Conservation (phyloP, 1,140 invertebrate genomes). For the Drosophila ogumai region DNA sequence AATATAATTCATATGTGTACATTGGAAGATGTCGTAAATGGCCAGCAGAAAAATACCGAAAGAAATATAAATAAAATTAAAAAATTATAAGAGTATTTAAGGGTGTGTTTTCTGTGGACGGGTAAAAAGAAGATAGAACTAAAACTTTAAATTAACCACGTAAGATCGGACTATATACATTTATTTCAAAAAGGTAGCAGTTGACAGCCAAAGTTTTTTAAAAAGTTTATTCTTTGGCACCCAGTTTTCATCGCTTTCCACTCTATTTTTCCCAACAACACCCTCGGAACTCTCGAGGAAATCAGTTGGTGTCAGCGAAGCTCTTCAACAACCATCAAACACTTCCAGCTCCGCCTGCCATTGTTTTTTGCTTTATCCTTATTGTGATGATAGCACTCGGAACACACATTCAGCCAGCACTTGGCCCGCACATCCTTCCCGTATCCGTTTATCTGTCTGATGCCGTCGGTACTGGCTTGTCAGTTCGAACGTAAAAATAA, state of each 20-base stretch:
- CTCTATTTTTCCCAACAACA: background rate
- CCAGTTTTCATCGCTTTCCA: background rate
- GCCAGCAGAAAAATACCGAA: constrained; percentile 51
- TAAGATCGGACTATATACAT: background rate
- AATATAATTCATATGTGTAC: constrained; percentile 62
- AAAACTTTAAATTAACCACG: background rate
- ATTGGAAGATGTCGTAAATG: constrained; percentile 59
- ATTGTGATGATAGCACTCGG: constrained; percentile 72
- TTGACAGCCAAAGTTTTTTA: no score
- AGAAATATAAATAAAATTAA: constrained; percentile 51
- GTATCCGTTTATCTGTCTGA: constrained; percentile 37
- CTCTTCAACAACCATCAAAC: constrained; percentile 58
- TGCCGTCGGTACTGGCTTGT: constrained; percentile 46
- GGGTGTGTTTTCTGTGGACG: background rate
- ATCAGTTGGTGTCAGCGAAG: constrained; percentile 38
- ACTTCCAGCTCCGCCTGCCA: constrained; percentile 57
- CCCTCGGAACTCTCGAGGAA: constrained; percentile 11
- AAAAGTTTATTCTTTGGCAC: background rate
- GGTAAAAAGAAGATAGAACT: no score
- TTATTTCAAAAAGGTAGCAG: background rate
- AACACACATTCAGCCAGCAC: constrained; percentile 68
- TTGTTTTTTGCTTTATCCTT: constrained; percentile 58
- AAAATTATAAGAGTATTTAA: constrained; percentile 29
- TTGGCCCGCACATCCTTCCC: constrained; percentile 50
- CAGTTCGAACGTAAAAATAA: constrained; percentile 52